Percentiles rank a stretch among this genome's conserved stretches.
These are phyloP conservation scores for Caenorhabditis sp. DNA, from an alignment of 2,888 invertebrate genomes.

Conservation along the genomic window DNA sequence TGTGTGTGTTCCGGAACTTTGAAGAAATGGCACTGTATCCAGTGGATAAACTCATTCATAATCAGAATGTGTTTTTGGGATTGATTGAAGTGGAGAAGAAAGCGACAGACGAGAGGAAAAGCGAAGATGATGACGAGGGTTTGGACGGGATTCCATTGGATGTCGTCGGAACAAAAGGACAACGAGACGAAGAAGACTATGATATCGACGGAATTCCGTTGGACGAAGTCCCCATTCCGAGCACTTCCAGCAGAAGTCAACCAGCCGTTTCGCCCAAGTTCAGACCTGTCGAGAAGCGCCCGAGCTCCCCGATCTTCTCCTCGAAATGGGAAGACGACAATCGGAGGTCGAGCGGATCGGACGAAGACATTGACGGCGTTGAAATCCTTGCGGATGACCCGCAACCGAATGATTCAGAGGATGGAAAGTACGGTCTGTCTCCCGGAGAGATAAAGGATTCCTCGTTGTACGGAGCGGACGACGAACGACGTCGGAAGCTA, in stretches of 20 bases:
- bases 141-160: background rate
- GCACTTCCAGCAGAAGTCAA: background rate
- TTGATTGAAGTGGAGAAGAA: conserved; percentile 79
- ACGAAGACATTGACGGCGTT: conserved; percentile 41
- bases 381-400: background rate
- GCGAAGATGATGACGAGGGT: background rate
- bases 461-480: conserved; percentile 7
- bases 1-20: conserved; percentile 87
- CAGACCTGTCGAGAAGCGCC: conserved; percentile 15
- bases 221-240: conserved; percentile 18
- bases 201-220: conserved; percentile 68
- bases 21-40: conserved; percentile 98
- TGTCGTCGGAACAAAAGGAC: too few relatives aligned
- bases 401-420: background rate
- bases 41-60: conserved; percentile 89
- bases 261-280: background rate
- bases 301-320: conserved; percentile 25
- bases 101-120: background rate
- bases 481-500: conserved; percentile 38
- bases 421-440: conserved; percentile 1
- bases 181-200: conserved; percentile 55
- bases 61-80: conserved; percentile 93
- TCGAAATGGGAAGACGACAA: conserved; percentile 47
- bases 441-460: conserved; percentile 37
- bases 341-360: conserved; percentile 20